phyloP scores from a whole-genome alignment of 1,140 invertebrate genomes.

The Drosophila santomea region DNA sequence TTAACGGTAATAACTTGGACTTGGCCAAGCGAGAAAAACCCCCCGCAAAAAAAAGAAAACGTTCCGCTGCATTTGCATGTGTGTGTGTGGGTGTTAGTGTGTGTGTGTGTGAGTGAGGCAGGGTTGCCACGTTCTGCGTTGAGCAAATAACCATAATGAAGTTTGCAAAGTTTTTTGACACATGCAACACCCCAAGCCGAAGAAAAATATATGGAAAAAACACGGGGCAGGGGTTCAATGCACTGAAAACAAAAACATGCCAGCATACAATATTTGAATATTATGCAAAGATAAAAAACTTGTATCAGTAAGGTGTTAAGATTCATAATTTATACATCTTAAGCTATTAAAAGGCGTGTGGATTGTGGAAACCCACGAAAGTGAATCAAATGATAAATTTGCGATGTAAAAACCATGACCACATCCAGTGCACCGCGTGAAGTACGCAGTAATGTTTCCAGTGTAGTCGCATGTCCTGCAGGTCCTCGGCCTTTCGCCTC shows the following conservation, averaged over 20 bases:
- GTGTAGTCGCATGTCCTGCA: conserved; percentile 39
- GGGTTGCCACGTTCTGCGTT: conserved; percentile 50
- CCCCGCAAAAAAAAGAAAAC: conserved; percentile 5
- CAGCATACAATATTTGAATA: no score
- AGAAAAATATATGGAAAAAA: conserved; percentile 18
- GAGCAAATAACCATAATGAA: conserved; percentile 73
- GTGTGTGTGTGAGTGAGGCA: conserved; percentile 14
- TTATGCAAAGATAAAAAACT: no score
- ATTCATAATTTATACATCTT: no score
- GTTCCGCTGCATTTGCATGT: conserved; percentile 68
- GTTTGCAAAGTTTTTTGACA: conserved; percentile 77
- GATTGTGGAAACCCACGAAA: no score
- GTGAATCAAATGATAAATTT: no score
- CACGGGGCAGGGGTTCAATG: not conserved
- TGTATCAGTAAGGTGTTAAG: no score
- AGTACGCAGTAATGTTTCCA: not conserved
- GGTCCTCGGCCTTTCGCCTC: conserved; percentile 31
- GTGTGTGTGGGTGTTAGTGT: conserved; percentile 40
- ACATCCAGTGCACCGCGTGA: not conserved
- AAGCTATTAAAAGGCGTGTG: no score
- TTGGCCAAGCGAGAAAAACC: conserved; percentile 47
- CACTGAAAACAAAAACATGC: not conserved
- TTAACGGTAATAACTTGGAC: conserved; percentile 76
- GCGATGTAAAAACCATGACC: no score
- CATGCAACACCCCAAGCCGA: conserved; percentile 60